phyloP scores from a whole-genome alignment of 2,888 invertebrate genomes.

The Latheticus oryzae region DNA sequence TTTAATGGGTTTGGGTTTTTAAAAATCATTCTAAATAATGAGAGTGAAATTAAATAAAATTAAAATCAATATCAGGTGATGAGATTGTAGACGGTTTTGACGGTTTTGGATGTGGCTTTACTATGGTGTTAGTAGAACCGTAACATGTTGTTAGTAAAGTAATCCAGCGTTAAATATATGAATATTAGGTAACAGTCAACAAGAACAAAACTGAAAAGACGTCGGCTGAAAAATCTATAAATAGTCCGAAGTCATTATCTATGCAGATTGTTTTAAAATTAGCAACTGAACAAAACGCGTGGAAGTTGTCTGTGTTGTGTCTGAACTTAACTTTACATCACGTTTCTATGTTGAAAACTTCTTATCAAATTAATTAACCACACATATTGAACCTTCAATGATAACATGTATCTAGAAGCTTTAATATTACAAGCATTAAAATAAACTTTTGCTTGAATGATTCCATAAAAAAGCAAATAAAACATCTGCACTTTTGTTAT shows the following conservation, averaged over 20 bases:
- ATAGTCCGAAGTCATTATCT: slow-evolving; percentile 56
- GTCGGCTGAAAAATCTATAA: slow-evolving; percentile 54
- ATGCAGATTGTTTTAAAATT: slow-evolving; percentile 58
- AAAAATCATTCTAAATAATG: slow-evolving; percentile 25
- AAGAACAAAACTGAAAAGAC: slow-evolving; percentile 46
- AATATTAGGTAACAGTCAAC: slow-evolving; percentile 50
- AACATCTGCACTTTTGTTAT: background rate
- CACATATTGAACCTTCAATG: background rate
- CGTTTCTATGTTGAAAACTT: slow-evolving; percentile 21
- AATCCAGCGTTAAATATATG: slow-evolving; percentile 41
- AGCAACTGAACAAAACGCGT: slow-evolving; percentile 55
- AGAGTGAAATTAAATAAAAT: slow-evolving; percentile 5
- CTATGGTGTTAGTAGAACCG: background rate
- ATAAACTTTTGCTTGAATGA: background rate
- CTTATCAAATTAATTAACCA: slow-evolving; percentile 15
- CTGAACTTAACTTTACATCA: slow-evolving; percentile 41
- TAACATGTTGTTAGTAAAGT: slow-evolving; percentile 23
- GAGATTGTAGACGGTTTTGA: no score
- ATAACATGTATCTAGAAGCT: slow-evolving; percentile 10
- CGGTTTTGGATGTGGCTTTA: no score
- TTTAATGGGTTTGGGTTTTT: no score
- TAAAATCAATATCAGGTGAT: no score
- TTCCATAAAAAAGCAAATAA: slow-evolving; percentile 13
- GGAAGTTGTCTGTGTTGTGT: slow-evolving; percentile 55
- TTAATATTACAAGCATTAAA: slow-evolving; percentile 2